Base-by-base conservation (phyloP, 2,888 invertebrate species). In the Teleogryllus oceanicus region DNA sequence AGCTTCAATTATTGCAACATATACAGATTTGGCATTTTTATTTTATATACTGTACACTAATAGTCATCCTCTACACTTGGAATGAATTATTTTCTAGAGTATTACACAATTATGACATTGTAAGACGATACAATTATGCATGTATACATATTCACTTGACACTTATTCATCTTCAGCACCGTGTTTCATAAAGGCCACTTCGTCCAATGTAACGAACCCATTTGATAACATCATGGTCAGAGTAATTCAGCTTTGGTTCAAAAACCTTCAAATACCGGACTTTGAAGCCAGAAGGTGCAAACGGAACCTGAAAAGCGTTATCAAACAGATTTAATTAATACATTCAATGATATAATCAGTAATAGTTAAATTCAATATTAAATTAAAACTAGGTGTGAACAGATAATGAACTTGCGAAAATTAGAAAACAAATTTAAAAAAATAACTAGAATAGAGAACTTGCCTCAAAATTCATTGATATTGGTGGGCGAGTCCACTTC, bases 171-270 rank as follows among this genome's bases (percentile, higher is more conserved):
- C 80, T 85, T 90, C 92, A 99, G 90, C 99, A 99, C 88, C 99
- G 91, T 74, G 99, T 99, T 90, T 99, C 99, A 87, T 99, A 99
- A 76, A 99, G 92, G 80, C 99, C 99, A 87, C 98, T 99, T 85
- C 98, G 93, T 77, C 99, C 99, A 86, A 99, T 99, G 89, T 99
- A 99, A 50, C 99, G 92, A 83, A 99, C 99, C 99, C 99, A 99
- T 93, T 99, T 99, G 87, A 99, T 99, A 83, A 99, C 99, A 88
- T 99, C 99, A 85, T 99, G 99, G 88, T 99, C 99, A 2, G 98
- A 99, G 88, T 99, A 99, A 90, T 99, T 99, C 84, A 99, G 91
- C 87, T 99, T 99, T 1, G 99, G 96, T 88, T 99, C 99, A 85
- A 99, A 99, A 83, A 99, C 99, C 88, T 99, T 99, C 85, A 99